Percentiles rank a stretch among this genome's conserved stretches.
Conservation (phyloP, 2,797 vertebrate genomes). For the Poeciliopsis presidionis region DNA sequence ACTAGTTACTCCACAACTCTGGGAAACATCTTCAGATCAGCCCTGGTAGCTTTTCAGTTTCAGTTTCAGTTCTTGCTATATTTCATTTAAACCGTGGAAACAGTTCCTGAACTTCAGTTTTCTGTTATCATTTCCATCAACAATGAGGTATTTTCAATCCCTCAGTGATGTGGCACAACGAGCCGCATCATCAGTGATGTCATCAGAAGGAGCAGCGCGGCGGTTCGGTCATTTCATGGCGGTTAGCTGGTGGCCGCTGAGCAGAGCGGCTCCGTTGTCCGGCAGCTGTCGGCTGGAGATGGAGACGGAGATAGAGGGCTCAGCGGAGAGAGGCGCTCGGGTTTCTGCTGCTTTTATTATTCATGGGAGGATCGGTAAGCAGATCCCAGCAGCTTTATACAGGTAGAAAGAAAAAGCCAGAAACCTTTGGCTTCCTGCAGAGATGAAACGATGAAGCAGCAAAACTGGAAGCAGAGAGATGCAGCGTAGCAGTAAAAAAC, state of each 20-base stretch:
- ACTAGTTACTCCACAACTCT: too few relatives aligned
- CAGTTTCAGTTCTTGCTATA: too few relatives aligned
- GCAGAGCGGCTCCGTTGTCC: neutral
- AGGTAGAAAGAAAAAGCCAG: neutral
- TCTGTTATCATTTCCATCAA: neutral
- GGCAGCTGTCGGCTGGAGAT: constrained; percentile 33
- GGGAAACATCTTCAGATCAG: too few relatives aligned
- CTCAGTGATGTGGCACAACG: neutral
- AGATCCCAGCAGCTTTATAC: constrained; percentile 45
- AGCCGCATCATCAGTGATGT: neutral
- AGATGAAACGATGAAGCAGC: neutral
- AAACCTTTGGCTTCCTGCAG: constrained; percentile 8
- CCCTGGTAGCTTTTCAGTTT: too few relatives aligned
- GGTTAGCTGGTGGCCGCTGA: neutral
- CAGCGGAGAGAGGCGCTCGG: constrained; percentile 19
- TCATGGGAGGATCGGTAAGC: constrained; percentile 52
- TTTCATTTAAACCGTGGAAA: neutral
- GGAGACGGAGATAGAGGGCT: constrained; percentile 12
- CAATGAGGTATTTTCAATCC: neutral
- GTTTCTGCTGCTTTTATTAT: constrained; percentile 65
- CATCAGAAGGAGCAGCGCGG: neutral
- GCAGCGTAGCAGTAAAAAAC: neutral
- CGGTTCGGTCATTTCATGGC: neutral
- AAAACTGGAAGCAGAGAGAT: constrained; percentile 1
- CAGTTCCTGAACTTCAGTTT: neutral